Evolutionary conservation across 2,797 vertebrate genomes (phyloP).

Genomic region (Cuniculus paca): DNA sequence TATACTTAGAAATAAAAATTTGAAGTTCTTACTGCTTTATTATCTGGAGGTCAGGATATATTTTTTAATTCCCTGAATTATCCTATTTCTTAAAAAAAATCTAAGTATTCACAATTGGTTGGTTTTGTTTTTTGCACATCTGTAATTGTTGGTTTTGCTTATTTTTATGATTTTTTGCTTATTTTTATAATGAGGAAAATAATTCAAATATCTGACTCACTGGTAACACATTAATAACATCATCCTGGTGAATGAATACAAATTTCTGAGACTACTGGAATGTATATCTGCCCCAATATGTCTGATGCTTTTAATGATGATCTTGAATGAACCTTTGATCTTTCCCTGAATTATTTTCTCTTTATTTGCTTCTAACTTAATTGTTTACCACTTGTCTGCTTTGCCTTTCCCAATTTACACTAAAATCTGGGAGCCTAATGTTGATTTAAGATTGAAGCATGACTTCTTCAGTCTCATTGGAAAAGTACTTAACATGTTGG

Average conservation of each 20-base stretch:
- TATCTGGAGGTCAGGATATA: neutral
- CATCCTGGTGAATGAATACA: neutral
- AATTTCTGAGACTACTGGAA: too few relatives aligned
- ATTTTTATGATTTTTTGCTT: neutral
- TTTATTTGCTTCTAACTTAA: neutral
- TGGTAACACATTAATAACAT: neutral
- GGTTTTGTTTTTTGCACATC: neutral
- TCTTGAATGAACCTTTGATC: neutral
- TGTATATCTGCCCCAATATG: neutral
- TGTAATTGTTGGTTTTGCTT: neutral
- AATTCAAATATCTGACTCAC: neutral
- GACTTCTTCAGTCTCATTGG: neutral
- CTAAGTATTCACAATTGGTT: neutral
- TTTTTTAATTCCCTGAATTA: neutral
- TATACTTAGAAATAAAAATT: slow-evolving; percentile 1
- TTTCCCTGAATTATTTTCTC: neutral
- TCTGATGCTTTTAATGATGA: neutral
- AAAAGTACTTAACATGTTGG: neutral
- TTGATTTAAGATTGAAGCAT: neutral
- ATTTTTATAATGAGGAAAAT: neutral
- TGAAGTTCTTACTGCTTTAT: neutral
- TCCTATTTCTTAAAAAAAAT: neutral
- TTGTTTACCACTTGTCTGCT: neutral
- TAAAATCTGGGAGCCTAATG: neutral
- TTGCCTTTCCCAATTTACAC: neutral